Evolutionary conservation across 2,888 invertebrate species (phyloP).

Genomic region (Phymatocera aterrima): DNA sequence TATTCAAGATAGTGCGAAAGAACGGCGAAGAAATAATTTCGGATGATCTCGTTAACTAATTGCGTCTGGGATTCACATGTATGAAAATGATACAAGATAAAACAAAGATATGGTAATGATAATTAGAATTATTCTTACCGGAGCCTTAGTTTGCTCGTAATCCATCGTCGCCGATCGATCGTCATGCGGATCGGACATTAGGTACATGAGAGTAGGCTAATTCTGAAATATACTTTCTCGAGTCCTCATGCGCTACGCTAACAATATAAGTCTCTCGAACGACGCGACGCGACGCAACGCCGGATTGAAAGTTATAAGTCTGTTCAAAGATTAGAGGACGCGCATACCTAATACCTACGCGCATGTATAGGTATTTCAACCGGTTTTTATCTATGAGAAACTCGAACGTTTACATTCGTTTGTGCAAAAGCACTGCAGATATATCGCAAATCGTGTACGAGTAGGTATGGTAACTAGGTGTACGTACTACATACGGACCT

Average conservation of each 20-base stretch:
- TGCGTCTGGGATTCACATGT: too few relatives aligned
- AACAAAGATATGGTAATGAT: too few relatives aligned
- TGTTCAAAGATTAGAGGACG: conserved; percentile 14
- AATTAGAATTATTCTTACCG: too few relatives aligned
- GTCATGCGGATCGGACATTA: not conserved
- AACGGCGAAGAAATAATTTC: not conserved
- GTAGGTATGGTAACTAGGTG: too few relatives aligned
- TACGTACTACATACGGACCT: not conserved
- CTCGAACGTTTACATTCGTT: not conserved
- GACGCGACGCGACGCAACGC: not conserved
- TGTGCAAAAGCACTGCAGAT: not conserved
- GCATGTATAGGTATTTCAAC: too few relatives aligned
- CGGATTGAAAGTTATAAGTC: conserved; percentile 24
- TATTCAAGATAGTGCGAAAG: not conserved
- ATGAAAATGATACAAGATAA: too few relatives aligned
- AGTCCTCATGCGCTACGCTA: not conserved
- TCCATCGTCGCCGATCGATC: not conserved
- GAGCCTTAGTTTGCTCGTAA: too few relatives aligned
- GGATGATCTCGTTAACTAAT: not conserved
- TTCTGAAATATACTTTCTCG: conserved; percentile 19
- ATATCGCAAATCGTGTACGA: not conserved
- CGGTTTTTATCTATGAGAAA: not conserved
- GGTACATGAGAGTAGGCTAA: not conserved
- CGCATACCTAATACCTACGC: too few relatives aligned
- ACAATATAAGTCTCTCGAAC: not conserved